Evolutionary conservation across 2,113 vertebrate species (phyloP).

Genomic region (Arizona elegans): DNA sequence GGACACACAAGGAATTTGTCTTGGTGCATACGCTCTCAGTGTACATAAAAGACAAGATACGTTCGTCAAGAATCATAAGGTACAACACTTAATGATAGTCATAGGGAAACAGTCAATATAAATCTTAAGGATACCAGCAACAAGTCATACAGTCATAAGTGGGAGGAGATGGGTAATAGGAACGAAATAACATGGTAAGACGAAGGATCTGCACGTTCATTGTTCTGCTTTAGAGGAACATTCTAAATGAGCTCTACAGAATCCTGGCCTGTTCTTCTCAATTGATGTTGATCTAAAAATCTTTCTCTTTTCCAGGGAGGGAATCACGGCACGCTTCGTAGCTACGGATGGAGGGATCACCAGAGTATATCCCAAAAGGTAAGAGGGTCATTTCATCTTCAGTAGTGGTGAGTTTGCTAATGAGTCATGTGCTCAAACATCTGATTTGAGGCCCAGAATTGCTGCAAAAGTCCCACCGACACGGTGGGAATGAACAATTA

Average conservation of each 20-base stretch:
- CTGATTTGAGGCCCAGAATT: neutral
- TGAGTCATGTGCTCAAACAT: neutral
- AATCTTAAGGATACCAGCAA: too few relatives aligned
- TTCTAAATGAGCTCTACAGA: neutral
- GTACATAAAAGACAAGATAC: too few relatives aligned
- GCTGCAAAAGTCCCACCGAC: neutral
- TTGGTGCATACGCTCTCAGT: too few relatives aligned
- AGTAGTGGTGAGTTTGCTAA: neutral
- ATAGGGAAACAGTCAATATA: too few relatives aligned
- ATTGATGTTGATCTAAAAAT: constrained; percentile 12
- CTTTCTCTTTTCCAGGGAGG: constrained; percentile 72
- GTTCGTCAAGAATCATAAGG: too few relatives aligned
- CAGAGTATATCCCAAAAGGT: constrained; percentile 94
- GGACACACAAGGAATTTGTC: too few relatives aligned
- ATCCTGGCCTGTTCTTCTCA: neutral
- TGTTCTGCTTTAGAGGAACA: neutral
- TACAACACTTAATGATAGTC: too few relatives aligned
- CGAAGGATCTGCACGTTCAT: neutral
- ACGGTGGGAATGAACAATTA: neutral
- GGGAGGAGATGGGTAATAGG: too few relatives aligned
- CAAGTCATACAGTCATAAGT: too few relatives aligned
- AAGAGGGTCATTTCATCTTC: constrained; percentile 46
- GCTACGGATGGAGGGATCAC: constrained; percentile 97
- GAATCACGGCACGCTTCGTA: constrained; percentile 89
- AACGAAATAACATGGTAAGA: neutral